Percentiles rank a stretch among this genome's conserved stretches.
Conservation (phyloP, 2,797 vertebrate species). For the Gymnopithys bicolor region DNA sequence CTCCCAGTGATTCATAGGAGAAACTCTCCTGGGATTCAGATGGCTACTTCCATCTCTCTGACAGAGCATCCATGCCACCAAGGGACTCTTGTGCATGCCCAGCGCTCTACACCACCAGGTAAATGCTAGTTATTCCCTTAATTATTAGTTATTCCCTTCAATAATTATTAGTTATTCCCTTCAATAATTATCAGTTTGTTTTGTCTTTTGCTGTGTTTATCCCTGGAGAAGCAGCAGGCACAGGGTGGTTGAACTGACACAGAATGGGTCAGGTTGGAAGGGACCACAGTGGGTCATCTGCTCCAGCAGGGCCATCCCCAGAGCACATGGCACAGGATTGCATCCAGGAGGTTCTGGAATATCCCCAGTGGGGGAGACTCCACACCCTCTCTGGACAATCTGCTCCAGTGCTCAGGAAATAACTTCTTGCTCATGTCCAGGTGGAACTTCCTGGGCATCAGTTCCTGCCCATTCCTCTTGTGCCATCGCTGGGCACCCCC, state of each 20-base stretch:
- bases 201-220: not conserved
- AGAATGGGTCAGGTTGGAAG: not conserved
- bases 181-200: not conserved
- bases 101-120: rapidly evolving
- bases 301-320: not conserved
- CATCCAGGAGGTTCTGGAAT: not conserved
- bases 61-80: not conserved
- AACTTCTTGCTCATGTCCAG: not conserved
- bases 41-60: not conserved
- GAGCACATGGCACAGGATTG: not conserved
- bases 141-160: not conserved
- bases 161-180: too few species aligned
- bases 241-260: not conserved
- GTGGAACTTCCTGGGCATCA: not conserved
- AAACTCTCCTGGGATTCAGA: not conserved
- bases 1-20: not conserved
- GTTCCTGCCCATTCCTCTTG: rapidly evolving
- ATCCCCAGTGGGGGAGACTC: not conserved
- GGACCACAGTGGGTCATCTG: not conserved
- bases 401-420: not conserved
- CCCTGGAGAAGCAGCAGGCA: not conserved
- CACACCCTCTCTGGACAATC: not conserved
- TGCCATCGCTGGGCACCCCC: not conserved
- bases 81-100: not conserved
- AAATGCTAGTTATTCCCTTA: rapidly evolving